Evolutionary conservation across 2,797 vertebrate species (phyloP), one percentile per base, ranked within the genome.

Genomic region (Acridotheres tristis): DNA sequence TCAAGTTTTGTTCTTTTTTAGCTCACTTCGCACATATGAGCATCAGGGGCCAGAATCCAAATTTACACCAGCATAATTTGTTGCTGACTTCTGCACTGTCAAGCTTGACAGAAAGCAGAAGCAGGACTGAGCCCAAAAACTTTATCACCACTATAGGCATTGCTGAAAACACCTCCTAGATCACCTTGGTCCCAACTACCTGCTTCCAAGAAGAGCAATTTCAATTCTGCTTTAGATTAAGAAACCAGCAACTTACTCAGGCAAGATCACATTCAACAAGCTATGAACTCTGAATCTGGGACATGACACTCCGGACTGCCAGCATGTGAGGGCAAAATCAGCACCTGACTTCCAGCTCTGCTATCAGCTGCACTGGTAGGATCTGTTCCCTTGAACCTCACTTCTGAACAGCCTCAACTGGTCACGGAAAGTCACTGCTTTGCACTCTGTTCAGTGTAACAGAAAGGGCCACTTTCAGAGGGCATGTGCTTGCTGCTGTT

Each of bases 11-110:
- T 84, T 72, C 81, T 93, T 93, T 83, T 95, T 88, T 85, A 96
- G 67, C 68, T 90, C 76, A 53, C 85, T 97, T 95, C 29, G 0
- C 94, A 90, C 86, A 88, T 94, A 94, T 0, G 0, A 96, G 94
- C 79, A 95, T 89, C 88, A 95, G 86, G 93, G 93, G 89, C 85
- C 85, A 72, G 82, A 93, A 95, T 94, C 92, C 94, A 95, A 97
- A 93, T 96, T 90, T 95, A 96, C 95, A 96, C 84, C 48, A 66
- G 89, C 15, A 20, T 87, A 63, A 89, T 83, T 88, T 95, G 84
- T 94, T 94, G 93, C 90, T 95, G 96, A 96, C 92, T 97, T 94
- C 76, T 93, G 91, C 91, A 94, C 75, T 94, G 90, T 84, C 80
- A 92, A 90, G 75, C 84, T 75, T 94, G 85, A 92, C 77, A 94